Conservation (phyloP, 2,113 vertebrate species). For the Manacus vitellinus region DNA sequence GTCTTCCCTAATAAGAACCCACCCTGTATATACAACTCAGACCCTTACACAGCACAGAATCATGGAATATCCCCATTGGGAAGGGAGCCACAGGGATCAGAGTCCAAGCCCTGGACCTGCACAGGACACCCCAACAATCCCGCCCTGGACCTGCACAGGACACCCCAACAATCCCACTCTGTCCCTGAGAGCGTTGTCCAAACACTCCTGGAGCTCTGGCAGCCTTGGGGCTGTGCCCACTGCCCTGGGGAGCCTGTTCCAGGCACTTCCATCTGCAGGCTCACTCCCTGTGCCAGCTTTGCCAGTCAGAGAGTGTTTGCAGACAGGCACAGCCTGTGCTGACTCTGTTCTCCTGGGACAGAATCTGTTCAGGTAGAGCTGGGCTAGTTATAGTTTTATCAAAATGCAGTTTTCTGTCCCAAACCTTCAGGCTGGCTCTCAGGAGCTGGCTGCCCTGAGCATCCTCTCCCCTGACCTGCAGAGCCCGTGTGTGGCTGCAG, state of each 20-base stretch:
- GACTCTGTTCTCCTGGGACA: not conserved
- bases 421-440: not conserved
- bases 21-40: accelerated
- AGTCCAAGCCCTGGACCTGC: not conserved
- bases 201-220: not conserved
- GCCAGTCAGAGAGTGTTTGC: not conserved
- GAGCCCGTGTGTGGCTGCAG: not conserved
- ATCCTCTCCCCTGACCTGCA: not conserved
- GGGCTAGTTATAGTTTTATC: accelerated
- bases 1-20: not conserved
- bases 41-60: not conserved
- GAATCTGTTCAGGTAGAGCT: not conserved
- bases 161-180: not conserved
- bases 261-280: not conserved
- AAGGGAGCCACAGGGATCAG: not conserved
- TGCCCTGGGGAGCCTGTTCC: not conserved
- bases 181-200: not conserved
- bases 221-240: not conserved
- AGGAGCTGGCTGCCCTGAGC: not conserved
- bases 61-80: not conserved
- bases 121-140: not conserved
- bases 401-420: not conserved
- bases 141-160: not conserved
- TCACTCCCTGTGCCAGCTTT: not conserved
- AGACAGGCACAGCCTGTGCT: not conserved